Evolutionary conservation across 2,797 vertebrate species (phyloP), one percentile per base, ranked within the genome.

Genomic region (Cetoscarus ocellatus): DNA sequence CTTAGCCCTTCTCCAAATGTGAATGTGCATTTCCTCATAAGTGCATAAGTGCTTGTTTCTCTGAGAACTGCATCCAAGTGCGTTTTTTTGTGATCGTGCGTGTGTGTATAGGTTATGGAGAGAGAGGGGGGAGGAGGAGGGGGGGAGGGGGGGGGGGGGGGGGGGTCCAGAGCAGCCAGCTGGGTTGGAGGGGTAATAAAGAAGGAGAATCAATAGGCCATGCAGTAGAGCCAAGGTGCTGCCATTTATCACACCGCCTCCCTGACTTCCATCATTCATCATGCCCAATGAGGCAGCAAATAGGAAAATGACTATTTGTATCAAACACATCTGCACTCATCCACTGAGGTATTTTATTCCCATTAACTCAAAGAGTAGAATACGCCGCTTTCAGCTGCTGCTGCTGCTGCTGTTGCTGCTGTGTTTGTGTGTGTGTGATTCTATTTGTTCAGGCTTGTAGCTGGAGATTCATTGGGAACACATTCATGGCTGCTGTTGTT

Each of bases 231-330:
- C 97, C 97, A 97, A 97, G 98, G 98, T 98, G 97, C 97, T 97
- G 97, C 97, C 97, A 99, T 99, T 98, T 96, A 99, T 99, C 98
- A 99, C 97, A 94, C 96, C 92, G 97, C 97, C 96, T 98, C 96
- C 96, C 97, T 99, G 97, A 98, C 98, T 99, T 96, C 97, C 97
- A 98, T 98, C 98, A 98, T 99, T 99, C 98, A 99, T 99, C 98
- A 99, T 97, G 97, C 96, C 96, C 98, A 99, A 99, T 99, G 98
- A 99, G 98, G 97, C 98, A 99, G 97, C 97, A 99, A 99, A 99
- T 99, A 99, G 98, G 98, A 99, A 99, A 99, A 99, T 99, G 98
- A 99, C 98, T 99, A 99, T 99, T 99, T 99, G 98, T 99, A 99
- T 99, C 98, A 99, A 98, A 98, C 98, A 98, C 98, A 99, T 99